These are phyloP conservation scores for Melanotaenia boesemani DNA, from an alignment of 2,797 vertebrate genomes.

Conservation along the genomic window DNA sequence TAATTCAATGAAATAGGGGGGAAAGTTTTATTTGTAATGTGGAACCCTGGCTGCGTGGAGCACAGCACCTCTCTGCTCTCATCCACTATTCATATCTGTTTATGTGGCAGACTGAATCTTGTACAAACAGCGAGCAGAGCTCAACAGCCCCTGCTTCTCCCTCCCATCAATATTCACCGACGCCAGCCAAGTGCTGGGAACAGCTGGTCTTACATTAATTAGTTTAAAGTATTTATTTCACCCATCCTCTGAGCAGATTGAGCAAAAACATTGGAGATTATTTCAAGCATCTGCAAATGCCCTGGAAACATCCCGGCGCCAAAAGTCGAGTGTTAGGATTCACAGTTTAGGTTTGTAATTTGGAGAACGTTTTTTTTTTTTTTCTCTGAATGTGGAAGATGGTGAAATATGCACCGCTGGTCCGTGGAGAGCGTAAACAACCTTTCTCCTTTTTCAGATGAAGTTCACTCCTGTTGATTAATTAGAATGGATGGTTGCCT, in stretches of 20 bases:
- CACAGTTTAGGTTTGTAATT: conserved; percentile 88
- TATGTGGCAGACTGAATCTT: conserved; percentile 97
- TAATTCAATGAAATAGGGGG: conserved; percentile 59
- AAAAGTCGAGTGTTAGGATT: conserved; percentile 86
- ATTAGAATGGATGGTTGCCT: conserved; percentile 86
- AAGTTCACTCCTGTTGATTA: conserved; percentile 85
- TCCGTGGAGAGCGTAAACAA: conserved; percentile 82
- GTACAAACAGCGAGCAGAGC: conserved; percentile 97
- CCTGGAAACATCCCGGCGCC: conserved; percentile 97
- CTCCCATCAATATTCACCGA: conserved; percentile 98
- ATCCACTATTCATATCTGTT: conserved; percentile 96
- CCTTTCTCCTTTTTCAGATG: conserved; percentile 81
- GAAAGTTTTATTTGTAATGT: conserved; percentile 68
- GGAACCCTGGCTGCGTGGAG: conserved; percentile 61
- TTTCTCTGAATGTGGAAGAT: conserved; percentile 60
- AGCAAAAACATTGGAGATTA: conserved; percentile 99
- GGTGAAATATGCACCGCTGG: conserved; percentile 82
- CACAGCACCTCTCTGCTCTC: conserved; percentile 86
- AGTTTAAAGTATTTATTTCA: conserved; percentile 99
- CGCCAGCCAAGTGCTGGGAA: conserved; percentile 99
- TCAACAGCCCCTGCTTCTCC: conserved; percentile 74
- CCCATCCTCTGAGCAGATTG: conserved; percentile 99
- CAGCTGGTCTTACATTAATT: conserved; percentile 99
- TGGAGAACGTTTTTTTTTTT: conserved; percentile 60
- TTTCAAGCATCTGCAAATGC: conserved; percentile 99